A percentile compares a stretch with the other conserved stretches of the same genome.
Conservation (phyloP, 2,113 vertebrate genomes). For the Lethenteron camtschaticum region DNA sequence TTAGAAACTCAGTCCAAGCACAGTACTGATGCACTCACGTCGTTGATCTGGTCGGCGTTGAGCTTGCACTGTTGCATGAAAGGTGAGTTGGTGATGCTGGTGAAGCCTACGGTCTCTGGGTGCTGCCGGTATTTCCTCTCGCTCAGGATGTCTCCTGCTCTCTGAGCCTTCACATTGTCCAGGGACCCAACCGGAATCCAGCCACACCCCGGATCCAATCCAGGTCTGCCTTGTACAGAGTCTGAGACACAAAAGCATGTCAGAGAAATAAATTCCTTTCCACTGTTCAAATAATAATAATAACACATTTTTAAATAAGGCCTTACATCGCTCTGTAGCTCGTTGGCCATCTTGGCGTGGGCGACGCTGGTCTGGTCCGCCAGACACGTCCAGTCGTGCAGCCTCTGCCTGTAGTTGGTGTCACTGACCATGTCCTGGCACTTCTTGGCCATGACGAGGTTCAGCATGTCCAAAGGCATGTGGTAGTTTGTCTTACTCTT, state of each 20-base stretch:
- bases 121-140: conserved; percentile 55
- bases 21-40: conserved; percentile 24
- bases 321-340: conserved; percentile 37
- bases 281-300: neutral
- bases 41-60: conserved; percentile 73
- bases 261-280: neutral
- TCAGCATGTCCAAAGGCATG: conserved; percentile 33
- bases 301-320: neutral
- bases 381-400: conserved; percentile 34
- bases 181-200: conserved; percentile 46
- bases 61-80: conserved; percentile 42
- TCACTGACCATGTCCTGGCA: conserved; percentile 34
- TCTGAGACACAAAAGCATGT: conserved; percentile 19
- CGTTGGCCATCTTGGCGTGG: conserved; percentile 27
- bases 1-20: neutral
- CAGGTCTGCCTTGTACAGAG: conserved; percentile 52
- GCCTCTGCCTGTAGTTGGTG: conserved; percentile 20
- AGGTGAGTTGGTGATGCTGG: conserved; percentile 29
- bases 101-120: conserved; percentile 37
- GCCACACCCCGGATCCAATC: conserved; percentile 42
- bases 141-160: conserved; percentile 31
- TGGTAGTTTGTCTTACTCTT: conserved; percentile 31
- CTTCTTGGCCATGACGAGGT: conserved; percentile 29
- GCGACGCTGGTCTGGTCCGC: conserved; percentile 35
- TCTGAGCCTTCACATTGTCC: conserved; percentile 41